Conservation (phyloP, 2,888 invertebrate genomes). For the Octonoba sinensis region DNA sequence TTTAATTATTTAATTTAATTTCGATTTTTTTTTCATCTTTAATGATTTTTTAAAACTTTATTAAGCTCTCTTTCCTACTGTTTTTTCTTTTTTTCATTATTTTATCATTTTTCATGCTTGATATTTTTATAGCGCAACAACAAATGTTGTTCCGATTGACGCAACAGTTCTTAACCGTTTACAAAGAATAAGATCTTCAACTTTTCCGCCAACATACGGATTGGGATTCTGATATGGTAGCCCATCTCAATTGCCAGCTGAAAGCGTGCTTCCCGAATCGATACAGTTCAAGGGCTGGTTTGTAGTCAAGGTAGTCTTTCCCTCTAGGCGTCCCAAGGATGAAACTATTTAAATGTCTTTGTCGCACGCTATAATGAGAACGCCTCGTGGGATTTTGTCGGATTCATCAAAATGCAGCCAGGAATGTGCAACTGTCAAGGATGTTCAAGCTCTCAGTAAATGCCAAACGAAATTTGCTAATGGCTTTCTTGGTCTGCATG, state of each 20-base stretch:
- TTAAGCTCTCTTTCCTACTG: too few species aligned
- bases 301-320: conserved; percentile 44
- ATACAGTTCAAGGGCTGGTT: conserved; percentile 33
- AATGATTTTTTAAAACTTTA: too few species aligned
- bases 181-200: too few species aligned
- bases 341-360: conserved; percentile 58
- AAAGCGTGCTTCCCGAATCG: conserved; percentile 54
- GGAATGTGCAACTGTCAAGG: conserved; percentile 40
- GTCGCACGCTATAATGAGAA: conserved; percentile 50
- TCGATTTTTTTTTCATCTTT: too few species aligned
- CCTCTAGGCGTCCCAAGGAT: conserved; percentile 38
- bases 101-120: too few species aligned
- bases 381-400: conserved; percentile 31
- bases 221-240: neutral
- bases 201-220: neutral
- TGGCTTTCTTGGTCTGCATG: conserved; percentile 18
- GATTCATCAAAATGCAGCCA: conserved; percentile 46
- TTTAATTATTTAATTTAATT: too few species aligned
- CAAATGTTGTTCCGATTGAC: too few species aligned
- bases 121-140: too few species aligned
- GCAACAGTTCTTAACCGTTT: too few species aligned
- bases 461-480: conserved; percentile 43
- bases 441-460: conserved; percentile 28
- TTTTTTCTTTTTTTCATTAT: too few species aligned
- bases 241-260: neutral